Percentiles rank a stretch among this genome's conserved stretches.
These are phyloP conservation scores for Peromyscus aztecus DNA, from an alignment of 2,797 vertebrate genomes.

Conservation along the genomic window DNA sequence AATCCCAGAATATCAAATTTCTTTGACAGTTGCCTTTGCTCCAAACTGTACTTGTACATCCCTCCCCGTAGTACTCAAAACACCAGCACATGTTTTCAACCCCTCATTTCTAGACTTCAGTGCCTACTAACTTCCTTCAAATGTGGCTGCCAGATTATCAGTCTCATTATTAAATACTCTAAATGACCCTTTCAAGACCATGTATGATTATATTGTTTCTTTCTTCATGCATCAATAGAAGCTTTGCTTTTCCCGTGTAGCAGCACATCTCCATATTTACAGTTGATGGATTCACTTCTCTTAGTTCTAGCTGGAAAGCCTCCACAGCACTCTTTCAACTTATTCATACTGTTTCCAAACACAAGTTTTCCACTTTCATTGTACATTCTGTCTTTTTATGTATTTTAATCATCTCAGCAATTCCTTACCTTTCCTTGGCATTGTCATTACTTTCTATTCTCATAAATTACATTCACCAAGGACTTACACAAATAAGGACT, in stretches of 20 bases:
- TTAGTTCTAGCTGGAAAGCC: background rate
- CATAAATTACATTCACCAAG: background rate
- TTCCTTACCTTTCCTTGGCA: background rate
- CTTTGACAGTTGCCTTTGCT: background rate
- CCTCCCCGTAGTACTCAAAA: background rate
- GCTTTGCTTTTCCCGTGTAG: background rate
- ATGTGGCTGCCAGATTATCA: background rate
- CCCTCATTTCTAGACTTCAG: background rate
- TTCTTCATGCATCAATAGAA: background rate
- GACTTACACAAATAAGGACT: background rate
- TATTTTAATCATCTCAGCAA: no score
- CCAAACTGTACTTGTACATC: background rate
- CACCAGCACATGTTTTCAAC: background rate
- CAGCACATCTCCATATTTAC: fast-evolving
- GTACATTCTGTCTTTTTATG: background rate
- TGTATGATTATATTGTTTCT: background rate
- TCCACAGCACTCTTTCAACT: background rate
- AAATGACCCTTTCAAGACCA: background rate
- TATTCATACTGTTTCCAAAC: background rate
- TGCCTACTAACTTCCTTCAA: background rate
- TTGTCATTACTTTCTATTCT: background rate
- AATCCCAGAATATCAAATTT: background rate
- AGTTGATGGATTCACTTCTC: no score
- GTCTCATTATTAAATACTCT: background rate
- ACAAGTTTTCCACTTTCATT: background rate